Evolutionary conservation across 2,113 vertebrate species (phyloP).

Genomic region (Oostethus manadensis): DNA sequence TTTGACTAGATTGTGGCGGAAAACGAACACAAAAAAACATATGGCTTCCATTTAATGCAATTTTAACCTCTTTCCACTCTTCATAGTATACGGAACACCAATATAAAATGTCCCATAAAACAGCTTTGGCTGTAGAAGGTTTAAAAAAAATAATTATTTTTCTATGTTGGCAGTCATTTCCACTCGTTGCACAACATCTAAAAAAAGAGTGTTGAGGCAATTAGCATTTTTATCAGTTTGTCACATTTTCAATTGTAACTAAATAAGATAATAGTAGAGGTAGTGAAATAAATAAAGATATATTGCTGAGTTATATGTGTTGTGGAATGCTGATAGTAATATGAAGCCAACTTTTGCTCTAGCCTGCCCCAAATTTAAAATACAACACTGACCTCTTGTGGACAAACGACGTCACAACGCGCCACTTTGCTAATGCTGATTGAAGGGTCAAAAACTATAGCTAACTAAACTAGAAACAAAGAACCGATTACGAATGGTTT

Average conservation of each 20-base stretch:
- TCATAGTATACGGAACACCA: neutral
- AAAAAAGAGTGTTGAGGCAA: no score
- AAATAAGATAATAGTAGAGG: neutral
- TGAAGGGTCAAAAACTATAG: neutral
- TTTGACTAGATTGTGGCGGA: neutral
- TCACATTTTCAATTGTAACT: constrained; percentile 10
- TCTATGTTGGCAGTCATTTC: constrained; percentile 26
- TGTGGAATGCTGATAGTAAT: no score
- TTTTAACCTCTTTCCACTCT: neutral
- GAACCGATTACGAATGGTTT: neutral
- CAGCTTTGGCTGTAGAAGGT: constrained; percentile 16
- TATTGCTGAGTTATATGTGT: neutral
- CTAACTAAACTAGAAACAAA: neutral
- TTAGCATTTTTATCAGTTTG: neutral
- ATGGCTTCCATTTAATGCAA: constrained; percentile 25
- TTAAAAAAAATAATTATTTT: constrained; percentile 12
- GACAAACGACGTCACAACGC: neutral
- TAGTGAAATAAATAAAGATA: neutral
- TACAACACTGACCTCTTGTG: neutral
- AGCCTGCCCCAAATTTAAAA: no score
- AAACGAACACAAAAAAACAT: constrained; percentile 13
- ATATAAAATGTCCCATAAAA: constrained; percentile 3
- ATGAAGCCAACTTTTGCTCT: no score
- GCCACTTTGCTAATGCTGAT: neutral
- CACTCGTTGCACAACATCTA: neutral